These are phyloP conservation scores for Adelphocoris suturalis DNA, from an alignment of 2,888 invertebrate genomes.

Conservation along the genomic window DNA sequence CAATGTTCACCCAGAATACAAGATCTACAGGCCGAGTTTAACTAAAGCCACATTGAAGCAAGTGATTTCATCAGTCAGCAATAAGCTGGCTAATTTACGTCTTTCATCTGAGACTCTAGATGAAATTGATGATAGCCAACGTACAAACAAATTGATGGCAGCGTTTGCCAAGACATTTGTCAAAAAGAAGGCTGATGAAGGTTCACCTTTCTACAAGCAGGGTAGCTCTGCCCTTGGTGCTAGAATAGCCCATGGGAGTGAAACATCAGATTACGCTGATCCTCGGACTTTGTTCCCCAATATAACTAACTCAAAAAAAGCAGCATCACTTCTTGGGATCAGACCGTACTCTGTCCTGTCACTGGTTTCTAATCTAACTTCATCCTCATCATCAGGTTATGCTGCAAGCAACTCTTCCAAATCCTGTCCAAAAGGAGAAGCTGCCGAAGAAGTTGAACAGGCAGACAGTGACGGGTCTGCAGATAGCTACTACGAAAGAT, in stretches of 20 bases:
- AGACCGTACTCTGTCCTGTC: conserved; percentile 80
- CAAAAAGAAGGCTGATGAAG: conserved; percentile 77
- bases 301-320: conserved; percentile 76
- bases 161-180: conserved; percentile 78
- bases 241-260: conserved; percentile 84
- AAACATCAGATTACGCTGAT: conserved; percentile 88
- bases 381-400: conserved; percentile 79
- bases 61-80: conserved; percentile 77
- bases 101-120: conserved; percentile 79
- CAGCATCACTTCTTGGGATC: conserved; percentile 76
- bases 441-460: conserved; percentile 76
- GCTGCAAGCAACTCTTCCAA: conserved; percentile 73
- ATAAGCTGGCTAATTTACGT: conserved; percentile 78
- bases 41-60: conserved; percentile 76
- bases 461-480: conserved; percentile 80
- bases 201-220: conserved; percentile 83
- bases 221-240: conserved; percentile 91
- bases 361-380: conserved; percentile 81
- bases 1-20: conserved; percentile 87
- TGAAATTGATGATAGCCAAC: conserved; percentile 75
- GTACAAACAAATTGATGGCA: conserved; percentile 75
- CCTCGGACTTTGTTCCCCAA: conserved; percentile 84
- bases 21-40: conserved; percentile 76
- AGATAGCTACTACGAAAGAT: conserved; percentile 88
- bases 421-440: conserved; percentile 27